Evolutionary conservation across 1,140 invertebrate species (phyloP).

Genomic region (Orchesella cincta): DNA sequence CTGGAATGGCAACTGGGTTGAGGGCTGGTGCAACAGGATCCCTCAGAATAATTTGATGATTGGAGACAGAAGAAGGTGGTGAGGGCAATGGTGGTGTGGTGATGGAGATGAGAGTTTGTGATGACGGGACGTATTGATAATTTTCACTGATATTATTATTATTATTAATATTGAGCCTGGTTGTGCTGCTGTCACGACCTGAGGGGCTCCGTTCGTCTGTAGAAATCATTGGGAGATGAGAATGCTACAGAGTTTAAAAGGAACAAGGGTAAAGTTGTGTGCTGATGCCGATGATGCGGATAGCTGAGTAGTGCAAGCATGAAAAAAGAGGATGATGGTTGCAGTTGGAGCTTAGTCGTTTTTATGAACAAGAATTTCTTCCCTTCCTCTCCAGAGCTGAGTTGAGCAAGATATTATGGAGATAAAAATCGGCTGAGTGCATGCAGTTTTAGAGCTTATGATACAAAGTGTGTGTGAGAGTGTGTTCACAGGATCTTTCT

Average conservation of each 20-base stretch:
- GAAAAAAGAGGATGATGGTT: background rate
- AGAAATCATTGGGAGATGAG: constrained; percentile 22
- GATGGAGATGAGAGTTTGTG: background rate
- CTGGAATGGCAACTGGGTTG: background rate
- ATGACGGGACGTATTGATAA: constrained; percentile 3
- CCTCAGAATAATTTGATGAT: constrained; percentile 1
- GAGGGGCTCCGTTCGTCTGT: background rate
- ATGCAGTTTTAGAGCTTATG: too few species aligned
- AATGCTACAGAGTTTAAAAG: background rate
- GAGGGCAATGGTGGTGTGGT: background rate
- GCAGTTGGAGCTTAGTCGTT: too few species aligned
- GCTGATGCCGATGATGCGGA: background rate
- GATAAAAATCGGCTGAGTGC: too few species aligned
- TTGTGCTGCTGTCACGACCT: constrained; percentile 12
- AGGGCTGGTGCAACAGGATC: background rate
- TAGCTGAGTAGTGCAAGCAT: background rate
- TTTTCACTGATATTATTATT: background rate
- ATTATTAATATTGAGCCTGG: constrained; percentile 13
- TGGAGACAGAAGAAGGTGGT: background rate
- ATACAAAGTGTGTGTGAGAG: too few species aligned
- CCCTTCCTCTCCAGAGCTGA: too few species aligned
- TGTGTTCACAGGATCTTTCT: too few species aligned
- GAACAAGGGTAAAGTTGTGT: background rate
- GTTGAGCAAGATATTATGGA: too few species aligned
- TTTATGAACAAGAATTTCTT: too few species aligned